Evolutionary conservation across 1,140 invertebrate species (phyloP).

Genomic region (Bombus confusus): DNA sequence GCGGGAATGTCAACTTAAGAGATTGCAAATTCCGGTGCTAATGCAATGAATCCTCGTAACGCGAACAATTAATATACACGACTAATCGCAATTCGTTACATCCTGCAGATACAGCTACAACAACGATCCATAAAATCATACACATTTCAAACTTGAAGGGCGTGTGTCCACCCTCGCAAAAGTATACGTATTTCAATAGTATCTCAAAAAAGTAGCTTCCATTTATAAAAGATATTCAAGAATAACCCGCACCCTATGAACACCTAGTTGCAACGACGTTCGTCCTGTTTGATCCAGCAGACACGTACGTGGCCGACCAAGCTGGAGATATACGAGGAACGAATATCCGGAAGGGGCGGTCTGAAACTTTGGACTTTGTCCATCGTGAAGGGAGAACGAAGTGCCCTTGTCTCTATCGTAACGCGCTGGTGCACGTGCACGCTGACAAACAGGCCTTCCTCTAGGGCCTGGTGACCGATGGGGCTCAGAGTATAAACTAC

Average conservation of each 20-base stretch:
- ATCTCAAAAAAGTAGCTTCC: not conserved
- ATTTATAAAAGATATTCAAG: constrained; percentile 22
- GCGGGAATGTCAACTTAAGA: too few relatives aligned
- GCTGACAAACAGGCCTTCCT: constrained; percentile 53
- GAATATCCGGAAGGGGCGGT: constrained; percentile 77
- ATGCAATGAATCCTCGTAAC: too few relatives aligned
- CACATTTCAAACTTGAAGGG: too few relatives aligned
- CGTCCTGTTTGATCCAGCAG: constrained; percentile 42
- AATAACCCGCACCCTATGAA: constrained; percentile 7
- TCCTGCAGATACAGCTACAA: too few relatives aligned
- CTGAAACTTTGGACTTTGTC: constrained; percentile 71
- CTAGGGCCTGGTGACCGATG: constrained; percentile 30
- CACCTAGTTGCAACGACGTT: constrained; percentile 35
- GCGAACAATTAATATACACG: too few relatives aligned
- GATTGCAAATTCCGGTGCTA: too few relatives aligned
- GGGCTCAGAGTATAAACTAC: constrained; percentile 5
- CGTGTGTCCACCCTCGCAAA: too few relatives aligned
- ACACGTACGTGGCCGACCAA: not conserved
- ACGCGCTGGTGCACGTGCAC: constrained; percentile 8
- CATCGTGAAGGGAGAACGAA: constrained; percentile 34
- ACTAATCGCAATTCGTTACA: too few relatives aligned
- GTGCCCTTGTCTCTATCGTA: constrained; percentile 6
- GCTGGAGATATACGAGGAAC: constrained; percentile 72
- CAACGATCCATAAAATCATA: too few relatives aligned
- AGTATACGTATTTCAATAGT: not conserved